Conservation (phyloP, 2,113 vertebrate species). For the Pangasianodon gigas region DNA sequence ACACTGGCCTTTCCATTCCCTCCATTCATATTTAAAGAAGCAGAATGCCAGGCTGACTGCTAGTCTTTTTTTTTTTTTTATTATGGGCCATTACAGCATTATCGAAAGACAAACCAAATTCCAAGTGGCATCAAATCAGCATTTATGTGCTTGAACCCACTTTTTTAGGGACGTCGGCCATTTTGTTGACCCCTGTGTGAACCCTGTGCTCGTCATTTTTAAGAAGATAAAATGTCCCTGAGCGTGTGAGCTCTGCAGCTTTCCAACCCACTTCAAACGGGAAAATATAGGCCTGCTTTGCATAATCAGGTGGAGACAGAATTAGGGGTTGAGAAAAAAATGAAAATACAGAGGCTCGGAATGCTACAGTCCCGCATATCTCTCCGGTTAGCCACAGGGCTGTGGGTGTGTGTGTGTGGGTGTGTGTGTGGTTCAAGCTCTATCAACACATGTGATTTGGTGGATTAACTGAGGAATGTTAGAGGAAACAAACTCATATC, state of each 20-base stretch:
- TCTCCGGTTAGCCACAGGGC: conserved; percentile 23
- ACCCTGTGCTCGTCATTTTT: conserved; percentile 68
- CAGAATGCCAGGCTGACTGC: not conserved
- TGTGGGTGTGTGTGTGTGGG: conserved; percentile 21
- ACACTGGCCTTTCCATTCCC: not conserved
- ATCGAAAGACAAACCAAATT: conserved; percentile 13
- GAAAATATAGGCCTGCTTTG: conserved; percentile 78
- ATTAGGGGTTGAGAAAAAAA: conserved; percentile 71
- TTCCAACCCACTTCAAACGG: conserved; percentile 75
- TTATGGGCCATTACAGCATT: conserved; percentile 9
- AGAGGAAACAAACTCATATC: conserved; percentile 5
- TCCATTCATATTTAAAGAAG: conserved; percentile 6
- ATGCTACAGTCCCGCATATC: conserved; percentile 44
- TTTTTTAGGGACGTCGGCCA: conserved; percentile 58
- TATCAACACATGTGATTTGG: conserved; percentile 8
- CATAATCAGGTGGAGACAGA: conserved; percentile 79
- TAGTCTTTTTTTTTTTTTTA: not conserved
- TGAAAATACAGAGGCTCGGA: conserved; percentile 73
- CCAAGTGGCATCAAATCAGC: conserved; percentile 41
- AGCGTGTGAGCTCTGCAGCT: conserved; percentile 57
- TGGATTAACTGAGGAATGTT: conserved; percentile 15
- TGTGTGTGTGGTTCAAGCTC: conserved; percentile 1
- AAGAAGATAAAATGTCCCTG: conserved; percentile 69
- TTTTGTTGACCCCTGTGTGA: conserved; percentile 72
- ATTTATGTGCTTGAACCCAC: conserved; percentile 51